Conservation (phyloP, 2,797 vertebrate genomes). For the Xiphophorus birchmanni region DNA sequence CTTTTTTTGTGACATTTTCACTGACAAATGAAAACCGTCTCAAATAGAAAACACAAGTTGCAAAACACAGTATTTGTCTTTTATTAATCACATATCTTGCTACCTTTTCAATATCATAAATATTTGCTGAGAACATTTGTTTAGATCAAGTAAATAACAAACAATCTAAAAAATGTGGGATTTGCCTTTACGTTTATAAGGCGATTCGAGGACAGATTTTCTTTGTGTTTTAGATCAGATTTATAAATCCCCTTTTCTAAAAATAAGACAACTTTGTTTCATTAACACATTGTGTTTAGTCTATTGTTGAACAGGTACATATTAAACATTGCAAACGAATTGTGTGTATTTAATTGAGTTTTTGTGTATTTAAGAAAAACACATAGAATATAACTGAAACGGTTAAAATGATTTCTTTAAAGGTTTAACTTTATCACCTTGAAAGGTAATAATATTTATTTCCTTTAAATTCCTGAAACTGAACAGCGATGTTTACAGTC, state of each 20-base stretch:
- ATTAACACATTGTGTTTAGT: not conserved
- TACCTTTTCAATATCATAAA: not conserved
- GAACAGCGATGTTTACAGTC: not conserved
- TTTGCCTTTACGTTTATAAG: too few species aligned
- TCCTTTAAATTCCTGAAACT: not conserved
- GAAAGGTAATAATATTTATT: not conserved
- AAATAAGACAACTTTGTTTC: not conserved
- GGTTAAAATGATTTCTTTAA: not conserved
- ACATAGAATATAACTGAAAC: not conserved
- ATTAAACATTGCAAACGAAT: not conserved
- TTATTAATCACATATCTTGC: too few species aligned
- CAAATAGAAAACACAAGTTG: too few species aligned
- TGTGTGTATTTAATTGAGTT: too few species aligned
- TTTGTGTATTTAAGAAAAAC: too few species aligned
- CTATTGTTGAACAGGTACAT: not conserved
- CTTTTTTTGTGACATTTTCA: too few species aligned
- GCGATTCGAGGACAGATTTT: not conserved
- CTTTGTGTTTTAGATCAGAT: not conserved
- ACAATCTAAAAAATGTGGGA: too few species aligned
- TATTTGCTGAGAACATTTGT: not conserved
- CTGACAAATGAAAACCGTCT: too few species aligned
- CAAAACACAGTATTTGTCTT: too few species aligned
- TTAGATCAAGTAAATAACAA: too few species aligned
- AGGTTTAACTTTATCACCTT: not conserved
- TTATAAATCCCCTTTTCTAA: not conserved